Evolutionary conservation across 2,797 vertebrate species (phyloP).

Genomic region (Channa striata): DNA sequence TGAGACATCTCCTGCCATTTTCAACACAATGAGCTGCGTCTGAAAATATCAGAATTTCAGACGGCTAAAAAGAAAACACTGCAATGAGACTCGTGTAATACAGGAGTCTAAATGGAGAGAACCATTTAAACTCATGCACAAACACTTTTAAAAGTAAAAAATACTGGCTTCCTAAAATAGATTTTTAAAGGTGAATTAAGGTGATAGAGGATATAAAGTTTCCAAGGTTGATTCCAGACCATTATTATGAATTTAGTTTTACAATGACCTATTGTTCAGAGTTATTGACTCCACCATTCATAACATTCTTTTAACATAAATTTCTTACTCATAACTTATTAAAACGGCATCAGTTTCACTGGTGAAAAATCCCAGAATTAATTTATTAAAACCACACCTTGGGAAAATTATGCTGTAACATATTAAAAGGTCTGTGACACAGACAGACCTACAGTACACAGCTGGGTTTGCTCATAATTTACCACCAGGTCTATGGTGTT

Average conservation of each 20-base stretch:
- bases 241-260: background rate
- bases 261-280: no score
- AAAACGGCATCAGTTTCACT: background rate
- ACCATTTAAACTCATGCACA: background rate
- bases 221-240: background rate
- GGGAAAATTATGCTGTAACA: background rate
- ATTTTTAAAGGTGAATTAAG: no score
- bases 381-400: background rate
- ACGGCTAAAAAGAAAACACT: constrained; percentile 32
- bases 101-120: background rate
- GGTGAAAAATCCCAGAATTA: background rate
- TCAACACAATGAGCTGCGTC: constrained; percentile 28
- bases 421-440: background rate
- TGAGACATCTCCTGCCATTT: constrained; percentile 65
- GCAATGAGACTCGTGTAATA: constrained; percentile 23
- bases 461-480: constrained; percentile 15
- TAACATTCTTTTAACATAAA: no score
- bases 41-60: constrained; percentile 35
- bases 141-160: background rate
- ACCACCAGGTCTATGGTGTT: constrained; percentile 8
- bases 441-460: background rate
- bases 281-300: no score
- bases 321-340: background rate
- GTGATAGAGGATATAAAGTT: no score
- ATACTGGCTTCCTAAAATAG: no score